Evolutionary conservation across 2,113 vertebrate species (phyloP).

Genomic region (Hylia prasina): DNA sequence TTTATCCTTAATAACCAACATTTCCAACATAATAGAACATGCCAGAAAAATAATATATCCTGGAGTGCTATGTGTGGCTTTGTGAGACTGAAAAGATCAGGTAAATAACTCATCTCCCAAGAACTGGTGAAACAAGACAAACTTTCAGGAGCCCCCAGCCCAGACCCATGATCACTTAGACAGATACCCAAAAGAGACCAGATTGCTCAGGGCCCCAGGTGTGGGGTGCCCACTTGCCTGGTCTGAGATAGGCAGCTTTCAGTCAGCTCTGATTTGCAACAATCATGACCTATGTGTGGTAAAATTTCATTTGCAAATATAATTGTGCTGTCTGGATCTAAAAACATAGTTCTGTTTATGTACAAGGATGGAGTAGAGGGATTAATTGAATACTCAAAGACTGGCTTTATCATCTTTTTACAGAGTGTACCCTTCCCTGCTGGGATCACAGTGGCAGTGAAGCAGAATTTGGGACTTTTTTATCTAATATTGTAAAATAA

Average conservation of each 20-base stretch:
- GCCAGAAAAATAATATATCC: not conserved
- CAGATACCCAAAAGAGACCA: not conserved
- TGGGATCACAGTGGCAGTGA: not conserved
- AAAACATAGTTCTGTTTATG: not conserved
- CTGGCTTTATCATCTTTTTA: not conserved
- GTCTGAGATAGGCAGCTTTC: not conserved
- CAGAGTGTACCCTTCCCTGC: not conserved
- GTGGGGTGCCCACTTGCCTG: accelerated
- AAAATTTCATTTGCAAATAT: not conserved
- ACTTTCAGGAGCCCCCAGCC: accelerated
- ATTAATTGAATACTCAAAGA: not conserved
- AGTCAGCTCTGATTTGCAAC: accelerated
- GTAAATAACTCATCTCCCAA: not conserved
- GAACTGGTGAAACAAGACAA: not conserved
- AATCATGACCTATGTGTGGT: not conserved
- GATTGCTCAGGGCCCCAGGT: accelerated
- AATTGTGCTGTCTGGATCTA: not conserved
- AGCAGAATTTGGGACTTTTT: not conserved
- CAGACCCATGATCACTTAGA: accelerated
- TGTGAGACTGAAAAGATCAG: not conserved
- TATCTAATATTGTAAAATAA: not conserved
- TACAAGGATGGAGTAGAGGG: not conserved
- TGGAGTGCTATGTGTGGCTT: not conserved
- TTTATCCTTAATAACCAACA: not conserved
- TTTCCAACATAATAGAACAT: not conserved